A percentile compares a stretch with the other conserved stretches of the same genome.
Conservation (phyloP, 2,113 vertebrate genomes). For the Onychostruthus taczanowskii region DNA sequence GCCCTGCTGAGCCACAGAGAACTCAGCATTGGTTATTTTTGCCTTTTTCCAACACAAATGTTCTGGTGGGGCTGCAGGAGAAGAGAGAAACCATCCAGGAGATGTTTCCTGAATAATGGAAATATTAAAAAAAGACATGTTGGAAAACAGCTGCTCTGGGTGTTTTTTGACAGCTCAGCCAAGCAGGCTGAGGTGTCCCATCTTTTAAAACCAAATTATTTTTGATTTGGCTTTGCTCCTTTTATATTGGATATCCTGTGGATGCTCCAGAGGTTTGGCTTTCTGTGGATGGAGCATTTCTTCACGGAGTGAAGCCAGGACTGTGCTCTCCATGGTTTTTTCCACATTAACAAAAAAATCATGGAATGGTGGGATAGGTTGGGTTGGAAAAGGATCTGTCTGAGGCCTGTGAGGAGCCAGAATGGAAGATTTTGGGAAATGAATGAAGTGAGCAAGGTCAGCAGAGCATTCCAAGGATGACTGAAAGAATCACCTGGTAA, state of each 20-base stretch:
- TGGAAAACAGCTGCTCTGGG: not conserved
- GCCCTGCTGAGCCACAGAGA: not conserved
- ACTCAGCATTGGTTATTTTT: too few relatives aligned
- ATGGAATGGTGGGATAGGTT: not conserved
- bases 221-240: not conserved
- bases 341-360: not conserved
- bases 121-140: not conserved
- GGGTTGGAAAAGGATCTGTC: not conserved
- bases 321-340: not conserved
- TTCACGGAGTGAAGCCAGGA: not conserved
- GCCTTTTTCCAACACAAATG: rapidly evolving
- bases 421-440: not conserved
- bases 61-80: not conserved
- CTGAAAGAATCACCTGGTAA: not conserved
- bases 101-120: not conserved
- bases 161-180: not conserved
- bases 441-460: not conserved
- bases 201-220: not conserved
- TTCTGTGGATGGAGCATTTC: not conserved
- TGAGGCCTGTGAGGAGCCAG: not conserved
- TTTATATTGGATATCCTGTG: not conserved
- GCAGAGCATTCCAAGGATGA: not conserved
- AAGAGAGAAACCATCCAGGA: not conserved
- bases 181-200: not conserved
- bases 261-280: not conserved